Base-by-base conservation (phyloP, 1,140 invertebrate species). In the Megathymus violae region DNA sequence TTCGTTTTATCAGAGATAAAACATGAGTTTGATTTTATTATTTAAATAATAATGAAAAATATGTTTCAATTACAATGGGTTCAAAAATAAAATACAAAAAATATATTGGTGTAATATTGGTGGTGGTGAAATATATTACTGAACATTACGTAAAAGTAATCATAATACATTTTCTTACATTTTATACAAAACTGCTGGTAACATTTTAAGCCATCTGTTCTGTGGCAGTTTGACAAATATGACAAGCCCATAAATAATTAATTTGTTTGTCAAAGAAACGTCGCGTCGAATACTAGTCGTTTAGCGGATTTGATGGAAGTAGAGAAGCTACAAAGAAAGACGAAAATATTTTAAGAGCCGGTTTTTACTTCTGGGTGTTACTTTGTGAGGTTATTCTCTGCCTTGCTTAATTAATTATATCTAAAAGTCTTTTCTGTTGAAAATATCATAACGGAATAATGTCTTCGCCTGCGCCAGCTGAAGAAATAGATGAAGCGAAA, bases 401-500 rank as follows among this genome's bases (percentile, higher is more conserved):
- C 10, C 34, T 36, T 36, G n/a, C 34, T 11, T 11, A 50, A 10
- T 54, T 47, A 47, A 47, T 47, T 15, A 3, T 50, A 41, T 22
- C 19, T 60, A 17, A 62, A 48, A 38, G 34, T 19, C 43, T 17
- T 34, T 36, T 36, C 34, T 36, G 10, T 36, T 36, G 9, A 11
- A 11, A 67, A 16, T 34, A 11, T 38, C 5, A 11, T 4, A 48
- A 58, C 76, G 71, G 64, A n/a, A n/a, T n/a, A n/a, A 88, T 88
- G 87, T 82, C 81, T 65, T 84, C 77, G 17, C 61, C 73, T 22
- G 56, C 73, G 11, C 68, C 74, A 7, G 64, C 78, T 5, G 88
- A 90, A 58, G 80, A 89, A 82, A 89, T 91, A 47, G 93, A 94
- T 50, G 93, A 94, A 59, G 94, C 93, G 25, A 93, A 95, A 77